phyloP scores from a whole-genome alignment of 92 coral and sea anemone genomes.

The Epizoanthus ramosus region DNA sequence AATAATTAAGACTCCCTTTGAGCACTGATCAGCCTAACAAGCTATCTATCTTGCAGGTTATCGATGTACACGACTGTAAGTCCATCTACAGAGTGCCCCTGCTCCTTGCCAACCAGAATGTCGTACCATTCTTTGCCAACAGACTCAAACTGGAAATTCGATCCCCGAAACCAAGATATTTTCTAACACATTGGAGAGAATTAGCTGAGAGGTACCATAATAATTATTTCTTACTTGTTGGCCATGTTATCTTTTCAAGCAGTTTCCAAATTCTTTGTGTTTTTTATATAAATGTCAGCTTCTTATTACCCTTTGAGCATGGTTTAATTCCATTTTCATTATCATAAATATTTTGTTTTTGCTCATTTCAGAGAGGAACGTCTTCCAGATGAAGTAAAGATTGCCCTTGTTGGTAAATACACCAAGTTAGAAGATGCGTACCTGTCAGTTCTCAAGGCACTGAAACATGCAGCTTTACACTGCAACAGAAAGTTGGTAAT shows the following conservation, averaged over 20 bases:
- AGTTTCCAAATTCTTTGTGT: too few relatives aligned
- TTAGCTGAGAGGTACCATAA: constrained; percentile 84
- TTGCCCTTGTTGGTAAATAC: constrained; percentile 96
- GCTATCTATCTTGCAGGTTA: constrained; percentile 63
- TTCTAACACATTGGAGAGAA: constrained; percentile 85
- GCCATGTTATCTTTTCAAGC: background rate
- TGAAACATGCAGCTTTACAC: constrained; percentile 90
- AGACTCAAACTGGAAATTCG: constrained; percentile 74
- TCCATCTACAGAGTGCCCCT: constrained; percentile 94
- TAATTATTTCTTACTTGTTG: background rate
- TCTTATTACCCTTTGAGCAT: too few relatives aligned
- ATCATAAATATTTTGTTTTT: background rate
- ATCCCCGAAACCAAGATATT: constrained; percentile 71
- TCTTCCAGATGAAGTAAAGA: constrained; percentile 73
- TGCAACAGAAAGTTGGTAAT: constrained; percentile 85
- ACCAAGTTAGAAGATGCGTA: constrained; percentile 92
- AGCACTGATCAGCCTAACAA: background rate
- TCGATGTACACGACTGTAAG: constrained; percentile 95
- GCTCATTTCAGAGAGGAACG: constrained; percentile 73
- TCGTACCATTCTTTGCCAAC: constrained; percentile 82
- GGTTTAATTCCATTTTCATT: too few relatives aligned
- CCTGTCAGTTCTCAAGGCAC: constrained; percentile 90
- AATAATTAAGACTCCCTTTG: too few relatives aligned
- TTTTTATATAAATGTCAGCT: too few relatives aligned
- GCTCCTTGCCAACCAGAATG: constrained; percentile 73